Percentiles rank a stretch among this genome's conserved stretches.
Conservation (phyloP, 2,797 vertebrate species). For the Hylomyscus alleni region DNA sequence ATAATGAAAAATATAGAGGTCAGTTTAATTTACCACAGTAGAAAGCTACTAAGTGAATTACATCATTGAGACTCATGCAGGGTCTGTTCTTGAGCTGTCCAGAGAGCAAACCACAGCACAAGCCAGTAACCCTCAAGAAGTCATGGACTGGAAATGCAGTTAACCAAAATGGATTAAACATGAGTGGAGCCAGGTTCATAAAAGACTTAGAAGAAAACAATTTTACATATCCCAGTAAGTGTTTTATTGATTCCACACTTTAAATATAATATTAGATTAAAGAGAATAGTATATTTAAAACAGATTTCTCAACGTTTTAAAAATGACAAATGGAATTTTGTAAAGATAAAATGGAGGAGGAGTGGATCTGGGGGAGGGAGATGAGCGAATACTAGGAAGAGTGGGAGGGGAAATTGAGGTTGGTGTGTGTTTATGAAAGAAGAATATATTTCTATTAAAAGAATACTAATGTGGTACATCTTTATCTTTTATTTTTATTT, state of each 20-base stretch:
- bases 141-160: not conserved
- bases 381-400: not conserved
- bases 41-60: not conserved
- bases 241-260: not conserved
- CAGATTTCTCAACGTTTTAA: not conserved
- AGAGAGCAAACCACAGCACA: not conserved
- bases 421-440: too few species aligned
- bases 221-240: not conserved
- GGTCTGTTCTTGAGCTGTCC: not conserved
- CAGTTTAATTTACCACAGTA: not conserved
- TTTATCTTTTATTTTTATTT: not conserved
- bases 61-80: not conserved
- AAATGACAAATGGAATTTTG: not conserved
- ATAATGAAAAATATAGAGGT: not conserved
- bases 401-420: not conserved
- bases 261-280: not conserved
- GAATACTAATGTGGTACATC: not conserved
- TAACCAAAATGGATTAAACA: not conserved
- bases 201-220: not conserved
- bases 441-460: not conserved
- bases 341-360: not conserved
- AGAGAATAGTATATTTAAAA: slow-evolving; percentile 23
- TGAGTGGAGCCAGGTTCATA: not conserved
- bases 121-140: not conserved
- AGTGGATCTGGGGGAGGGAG: not conserved